These are phyloP conservation scores for Macropus fuliginosus DNA, from an alignment of 2,797 vertebrate genomes.

Conservation along the genomic window DNA sequence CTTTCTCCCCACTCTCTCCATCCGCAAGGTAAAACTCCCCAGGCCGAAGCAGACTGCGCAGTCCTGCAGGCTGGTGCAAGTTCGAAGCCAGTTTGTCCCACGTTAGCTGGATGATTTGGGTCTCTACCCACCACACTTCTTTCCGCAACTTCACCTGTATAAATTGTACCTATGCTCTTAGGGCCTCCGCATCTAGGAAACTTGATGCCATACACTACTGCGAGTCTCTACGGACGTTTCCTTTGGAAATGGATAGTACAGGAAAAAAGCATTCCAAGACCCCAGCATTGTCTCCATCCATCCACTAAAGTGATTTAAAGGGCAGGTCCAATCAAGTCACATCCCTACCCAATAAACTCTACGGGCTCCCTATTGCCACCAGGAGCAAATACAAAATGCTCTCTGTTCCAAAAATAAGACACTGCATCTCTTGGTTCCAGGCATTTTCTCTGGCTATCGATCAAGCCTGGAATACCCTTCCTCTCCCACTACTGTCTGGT, in stretches of 20 bases:
- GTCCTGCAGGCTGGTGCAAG: neutral
- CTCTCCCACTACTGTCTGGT: neutral
- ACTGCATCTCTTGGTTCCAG: neutral
- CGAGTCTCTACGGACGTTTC: slow-evolving; percentile 59
- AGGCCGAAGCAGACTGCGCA: neutral
- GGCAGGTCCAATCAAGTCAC: neutral
- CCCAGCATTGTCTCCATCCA: slow-evolving; percentile 11
- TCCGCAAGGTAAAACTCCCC: slow-evolving; percentile 43
- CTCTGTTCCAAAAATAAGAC: neutral
- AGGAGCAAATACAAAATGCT: neutral
- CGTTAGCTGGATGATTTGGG: neutral
- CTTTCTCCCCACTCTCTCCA: neutral
- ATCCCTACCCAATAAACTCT: neutral
- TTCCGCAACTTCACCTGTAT: neutral
- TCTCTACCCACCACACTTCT: neutral
- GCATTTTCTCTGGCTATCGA: neutral
- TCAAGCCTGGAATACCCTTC: neutral
- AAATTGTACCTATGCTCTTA: neutral
- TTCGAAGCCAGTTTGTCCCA: neutral
- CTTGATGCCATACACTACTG: slow-evolving; percentile 40
- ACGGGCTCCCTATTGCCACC: neutral
- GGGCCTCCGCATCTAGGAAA: neutral
- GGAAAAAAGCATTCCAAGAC: slow-evolving; percentile 51
- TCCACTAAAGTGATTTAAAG: neutral
- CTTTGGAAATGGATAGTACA: slow-evolving; percentile 38